phyloP scores from a whole-genome alignment of 2,888 invertebrate species.

The Prionchulus punctatus region DNA sequence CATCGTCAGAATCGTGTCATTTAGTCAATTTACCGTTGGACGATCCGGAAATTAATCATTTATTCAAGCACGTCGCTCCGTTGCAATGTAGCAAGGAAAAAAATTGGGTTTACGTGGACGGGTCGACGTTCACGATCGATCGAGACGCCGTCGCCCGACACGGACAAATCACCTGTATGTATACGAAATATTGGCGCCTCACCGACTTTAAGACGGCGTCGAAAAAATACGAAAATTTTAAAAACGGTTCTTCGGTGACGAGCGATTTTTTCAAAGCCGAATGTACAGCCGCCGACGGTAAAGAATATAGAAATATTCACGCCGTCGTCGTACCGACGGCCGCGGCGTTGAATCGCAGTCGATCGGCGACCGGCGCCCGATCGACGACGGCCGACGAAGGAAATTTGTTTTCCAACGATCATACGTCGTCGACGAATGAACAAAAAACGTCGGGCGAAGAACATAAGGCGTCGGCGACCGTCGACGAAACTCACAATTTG shows the following conservation, averaged over 20 bases:
- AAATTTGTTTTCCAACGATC: no score
- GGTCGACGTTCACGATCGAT: constrained; percentile 44
- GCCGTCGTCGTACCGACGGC: constrained; percentile 44
- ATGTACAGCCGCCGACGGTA: constrained; percentile 23
- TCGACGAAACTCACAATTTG: no score
- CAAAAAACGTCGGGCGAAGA: neutral
- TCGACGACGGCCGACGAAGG: neutral
- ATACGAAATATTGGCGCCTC: neutral
- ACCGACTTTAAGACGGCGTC: neutral
- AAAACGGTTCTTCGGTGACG: neutral
- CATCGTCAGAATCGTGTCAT: no score
- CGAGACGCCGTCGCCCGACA: constrained; percentile 36
- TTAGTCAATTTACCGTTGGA: no score
- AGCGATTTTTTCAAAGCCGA: constrained; percentile 16
- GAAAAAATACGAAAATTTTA: neutral
- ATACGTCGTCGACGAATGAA: no score
- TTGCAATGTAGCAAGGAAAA: constrained; percentile 46
- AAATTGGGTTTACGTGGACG: constrained; percentile 63
- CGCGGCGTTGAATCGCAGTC: neutral
- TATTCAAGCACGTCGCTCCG: constrained; percentile 47
- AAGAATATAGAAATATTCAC: constrained; percentile 50
- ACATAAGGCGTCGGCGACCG: no score
- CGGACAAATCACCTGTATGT: constrained; percentile 38
- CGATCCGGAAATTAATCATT: constrained; percentile 59
- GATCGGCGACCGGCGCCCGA: neutral